These are phyloP conservation scores for Gorsachius magnificus DNA, from an alignment of 2,797 vertebrate species.

Conservation along the genomic window DNA sequence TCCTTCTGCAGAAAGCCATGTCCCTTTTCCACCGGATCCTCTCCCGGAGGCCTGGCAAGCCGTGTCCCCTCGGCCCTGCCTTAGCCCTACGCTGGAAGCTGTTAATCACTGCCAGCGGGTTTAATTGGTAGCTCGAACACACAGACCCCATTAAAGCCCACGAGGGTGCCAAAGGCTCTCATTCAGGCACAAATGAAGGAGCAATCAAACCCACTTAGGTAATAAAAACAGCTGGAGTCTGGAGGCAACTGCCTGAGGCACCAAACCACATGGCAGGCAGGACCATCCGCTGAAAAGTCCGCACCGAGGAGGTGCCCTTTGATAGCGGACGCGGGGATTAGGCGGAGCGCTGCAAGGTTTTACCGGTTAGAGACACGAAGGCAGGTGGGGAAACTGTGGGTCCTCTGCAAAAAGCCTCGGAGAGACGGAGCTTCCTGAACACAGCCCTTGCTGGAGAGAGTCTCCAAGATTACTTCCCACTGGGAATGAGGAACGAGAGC, in stretches of 20 bases:
- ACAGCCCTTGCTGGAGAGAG: not conserved
- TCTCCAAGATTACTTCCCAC: not conserved
- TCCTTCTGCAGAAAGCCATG: rapidly evolving
- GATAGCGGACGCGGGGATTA: not conserved
- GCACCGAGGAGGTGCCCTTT: not conserved
- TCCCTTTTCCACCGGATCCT: not conserved
- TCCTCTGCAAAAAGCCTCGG: not conserved
- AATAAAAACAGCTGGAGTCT: constrained; percentile 65
- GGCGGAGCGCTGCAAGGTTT: not conserved
- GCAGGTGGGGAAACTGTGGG: not conserved
- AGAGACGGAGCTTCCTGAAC: not conserved
- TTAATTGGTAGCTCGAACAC: constrained; percentile 37
- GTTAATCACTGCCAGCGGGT: constrained; percentile 20
- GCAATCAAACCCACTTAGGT: constrained; percentile 61
- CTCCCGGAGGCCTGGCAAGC: not conserved
- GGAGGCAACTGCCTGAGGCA: constrained; percentile 50
- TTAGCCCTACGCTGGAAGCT: not conserved
- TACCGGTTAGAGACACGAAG: not conserved
- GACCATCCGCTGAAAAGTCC: not conserved
- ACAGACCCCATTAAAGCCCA: constrained; percentile 51
- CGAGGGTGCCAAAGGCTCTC: constrained; percentile 39
- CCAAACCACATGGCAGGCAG: constrained; percentile 41
- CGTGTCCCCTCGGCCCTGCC: not conserved
- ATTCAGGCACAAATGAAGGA: constrained; percentile 41
- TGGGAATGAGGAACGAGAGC: not conserved